Conservation (phyloP, 2,888 invertebrate species). For the Lepidocyrtinus sp. region DNA sequence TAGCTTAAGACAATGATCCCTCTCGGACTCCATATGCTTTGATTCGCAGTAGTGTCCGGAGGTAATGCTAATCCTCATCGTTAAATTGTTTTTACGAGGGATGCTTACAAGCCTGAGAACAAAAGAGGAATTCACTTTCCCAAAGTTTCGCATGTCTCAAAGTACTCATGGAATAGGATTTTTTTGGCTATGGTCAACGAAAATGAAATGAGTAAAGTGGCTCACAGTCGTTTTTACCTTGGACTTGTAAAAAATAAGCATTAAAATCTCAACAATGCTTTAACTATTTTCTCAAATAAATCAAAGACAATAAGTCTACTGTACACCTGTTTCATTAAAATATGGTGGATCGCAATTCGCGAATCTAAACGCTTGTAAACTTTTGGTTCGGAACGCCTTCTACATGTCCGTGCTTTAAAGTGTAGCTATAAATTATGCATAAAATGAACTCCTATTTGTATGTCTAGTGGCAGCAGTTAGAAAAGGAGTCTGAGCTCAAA, state of each 20-base stretch:
- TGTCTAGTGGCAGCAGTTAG: constrained; percentile 51
- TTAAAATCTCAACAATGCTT: not conserved
- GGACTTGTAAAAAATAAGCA: not conserved
- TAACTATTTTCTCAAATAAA: not conserved
- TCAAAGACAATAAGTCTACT: not conserved
- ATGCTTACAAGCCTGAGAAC: too few species aligned
- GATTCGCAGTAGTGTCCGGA: too few species aligned
- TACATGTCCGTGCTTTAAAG: too few species aligned
- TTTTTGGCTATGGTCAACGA: too few species aligned
- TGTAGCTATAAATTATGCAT: not conserved
- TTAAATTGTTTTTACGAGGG: too few species aligned
- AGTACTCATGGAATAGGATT: too few species aligned
- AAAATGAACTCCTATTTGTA: not conserved
- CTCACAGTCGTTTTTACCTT: not conserved
- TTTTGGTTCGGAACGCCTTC: not conserved
- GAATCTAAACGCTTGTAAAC: not conserved
- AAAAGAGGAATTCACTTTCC: too few species aligned
- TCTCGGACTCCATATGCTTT: too few species aligned
- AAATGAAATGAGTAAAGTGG: not conserved
- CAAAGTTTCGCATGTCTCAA: too few species aligned
- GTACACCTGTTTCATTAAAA: too few species aligned
- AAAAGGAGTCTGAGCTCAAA: constrained; percentile 43
- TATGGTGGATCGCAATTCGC: not conserved
- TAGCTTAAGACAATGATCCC: too few species aligned
- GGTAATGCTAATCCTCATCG: too few species aligned